Conservation (phyloP, 2,113 vertebrate genomes). For the Phalacrocorax pelagicus region DNA sequence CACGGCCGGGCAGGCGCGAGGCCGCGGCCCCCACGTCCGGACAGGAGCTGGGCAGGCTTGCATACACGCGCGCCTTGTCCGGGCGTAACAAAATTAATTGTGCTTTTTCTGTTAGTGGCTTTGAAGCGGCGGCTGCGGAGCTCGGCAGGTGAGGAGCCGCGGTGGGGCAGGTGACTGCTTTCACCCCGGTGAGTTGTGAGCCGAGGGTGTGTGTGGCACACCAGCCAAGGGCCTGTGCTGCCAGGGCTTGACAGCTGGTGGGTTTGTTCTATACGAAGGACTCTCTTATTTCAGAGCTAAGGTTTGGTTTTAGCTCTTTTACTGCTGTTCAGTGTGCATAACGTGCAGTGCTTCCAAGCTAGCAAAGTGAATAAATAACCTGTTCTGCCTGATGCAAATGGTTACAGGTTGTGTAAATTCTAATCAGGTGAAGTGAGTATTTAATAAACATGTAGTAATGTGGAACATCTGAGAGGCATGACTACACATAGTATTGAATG, state of each 20-base stretch:
- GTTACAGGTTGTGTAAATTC: not conserved
- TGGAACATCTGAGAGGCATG: not conserved
- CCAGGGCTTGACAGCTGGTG: not conserved
- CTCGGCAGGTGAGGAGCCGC: not conserved
- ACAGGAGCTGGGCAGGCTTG: not conserved
- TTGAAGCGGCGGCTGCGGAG: not conserved
- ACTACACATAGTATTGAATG: not conserved
- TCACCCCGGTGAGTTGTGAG: too few species aligned
- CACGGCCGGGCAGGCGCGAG: accelerated
- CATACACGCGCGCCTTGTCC: accelerated
- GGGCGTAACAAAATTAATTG: not conserved
- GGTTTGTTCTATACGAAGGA: accelerated
- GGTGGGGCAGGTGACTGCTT: not conserved
- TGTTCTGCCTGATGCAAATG: not conserved
- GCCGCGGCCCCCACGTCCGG: accelerated
- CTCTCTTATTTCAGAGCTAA: too few species aligned
- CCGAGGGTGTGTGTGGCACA: too few species aligned
- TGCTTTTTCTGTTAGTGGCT: accelerated
- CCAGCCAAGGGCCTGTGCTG: too few species aligned
- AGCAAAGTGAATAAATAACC: not conserved
- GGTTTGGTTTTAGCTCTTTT: too few species aligned
- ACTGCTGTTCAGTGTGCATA: not conserved
- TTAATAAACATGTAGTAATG: not conserved
- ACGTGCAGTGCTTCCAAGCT: not conserved
- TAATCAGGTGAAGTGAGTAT: not conserved